Evolutionary conservation across 92 coral and sea anemone genomes (phyloP).

Genomic region (Metridium senile): DNA sequence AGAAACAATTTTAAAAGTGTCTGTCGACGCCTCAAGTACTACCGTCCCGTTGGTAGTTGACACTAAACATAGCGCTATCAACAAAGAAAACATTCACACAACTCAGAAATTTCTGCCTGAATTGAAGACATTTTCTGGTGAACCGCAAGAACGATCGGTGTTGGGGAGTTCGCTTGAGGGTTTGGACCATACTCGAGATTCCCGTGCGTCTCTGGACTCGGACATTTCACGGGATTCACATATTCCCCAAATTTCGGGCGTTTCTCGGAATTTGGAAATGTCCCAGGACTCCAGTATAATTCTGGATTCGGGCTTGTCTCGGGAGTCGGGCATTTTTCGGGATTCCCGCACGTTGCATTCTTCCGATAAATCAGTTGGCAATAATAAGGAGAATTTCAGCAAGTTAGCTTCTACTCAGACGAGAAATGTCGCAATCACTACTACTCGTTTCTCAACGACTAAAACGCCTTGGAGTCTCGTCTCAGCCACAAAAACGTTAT

Average conservation of each 20-base stretch:
- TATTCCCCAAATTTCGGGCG: not conserved
- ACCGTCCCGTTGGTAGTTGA: not conserved
- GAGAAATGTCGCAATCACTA: not conserved
- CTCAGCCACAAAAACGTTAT: not conserved
- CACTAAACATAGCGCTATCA: not conserved
- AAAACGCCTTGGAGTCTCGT: not conserved
- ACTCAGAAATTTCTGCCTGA: not conserved
- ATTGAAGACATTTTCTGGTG: constrained; percentile 5
- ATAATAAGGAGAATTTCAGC: not conserved
- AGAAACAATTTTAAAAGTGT: not conserved
- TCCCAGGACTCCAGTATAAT: not conserved
- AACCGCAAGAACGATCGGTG: not conserved
- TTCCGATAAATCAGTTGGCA: not conserved
- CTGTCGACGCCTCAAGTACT: constrained; percentile 2
- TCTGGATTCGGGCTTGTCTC: not conserved
- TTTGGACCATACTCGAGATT: not conserved
- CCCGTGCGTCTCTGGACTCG: not conserved
- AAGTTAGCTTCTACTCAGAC: not conserved
- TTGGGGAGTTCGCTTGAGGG: not conserved
- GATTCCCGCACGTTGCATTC: not conserved
- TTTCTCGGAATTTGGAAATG: not conserved
- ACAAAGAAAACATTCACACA: not conserved
- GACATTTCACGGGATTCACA: not conserved
- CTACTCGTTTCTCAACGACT: not conserved
- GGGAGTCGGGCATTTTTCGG: not conserved